Conservation (phyloP, 2,113 vertebrate genomes). For the Lophura nycthemera region DNA sequence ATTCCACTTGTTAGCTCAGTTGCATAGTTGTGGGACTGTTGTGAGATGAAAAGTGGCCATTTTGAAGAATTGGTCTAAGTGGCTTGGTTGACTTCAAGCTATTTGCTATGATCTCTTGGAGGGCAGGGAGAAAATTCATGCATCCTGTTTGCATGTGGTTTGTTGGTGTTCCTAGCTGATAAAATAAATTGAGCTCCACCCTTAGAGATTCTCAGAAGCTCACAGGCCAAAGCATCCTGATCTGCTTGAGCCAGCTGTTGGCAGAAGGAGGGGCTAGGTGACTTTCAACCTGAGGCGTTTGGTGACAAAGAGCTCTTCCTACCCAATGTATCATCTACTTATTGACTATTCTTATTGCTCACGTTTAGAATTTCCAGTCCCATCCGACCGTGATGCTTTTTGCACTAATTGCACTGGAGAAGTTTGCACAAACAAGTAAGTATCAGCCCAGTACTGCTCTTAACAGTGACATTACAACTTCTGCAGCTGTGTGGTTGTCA, state of each 20-base stretch:
- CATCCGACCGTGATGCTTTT: conserved; percentile 99
- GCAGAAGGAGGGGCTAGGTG: not conserved
- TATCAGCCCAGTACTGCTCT: conserved; percentile 37
- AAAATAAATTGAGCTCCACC: not conserved
- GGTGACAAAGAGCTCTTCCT: not conserved
- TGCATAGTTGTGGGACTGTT: no score
- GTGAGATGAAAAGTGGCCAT: not conserved
- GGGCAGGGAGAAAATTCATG: not conserved
- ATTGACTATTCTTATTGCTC: conserved; percentile 24
- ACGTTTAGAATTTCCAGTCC: conserved; percentile 89
- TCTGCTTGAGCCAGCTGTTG: not conserved
- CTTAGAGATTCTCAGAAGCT: not conserved
- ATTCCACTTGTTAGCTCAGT: not conserved
- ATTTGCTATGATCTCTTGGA: not conserved
- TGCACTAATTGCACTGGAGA: conserved; percentile 98
- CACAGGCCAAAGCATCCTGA: not conserved
- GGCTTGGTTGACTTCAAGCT: not conserved
- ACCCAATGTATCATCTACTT: not conserved
- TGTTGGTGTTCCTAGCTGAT: no score
- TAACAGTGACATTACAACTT: not conserved
- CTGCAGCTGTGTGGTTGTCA: not conserved
- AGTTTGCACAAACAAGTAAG: conserved; percentile 99
- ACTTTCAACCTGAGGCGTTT: not conserved
- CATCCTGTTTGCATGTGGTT: not conserved
- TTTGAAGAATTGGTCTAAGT: not conserved